A percentile compares a stretch with the other conserved stretches of the same genome.
Conservation (phyloP, 2,113 vertebrate genomes). For the Ochotona curzoniae region DNA sequence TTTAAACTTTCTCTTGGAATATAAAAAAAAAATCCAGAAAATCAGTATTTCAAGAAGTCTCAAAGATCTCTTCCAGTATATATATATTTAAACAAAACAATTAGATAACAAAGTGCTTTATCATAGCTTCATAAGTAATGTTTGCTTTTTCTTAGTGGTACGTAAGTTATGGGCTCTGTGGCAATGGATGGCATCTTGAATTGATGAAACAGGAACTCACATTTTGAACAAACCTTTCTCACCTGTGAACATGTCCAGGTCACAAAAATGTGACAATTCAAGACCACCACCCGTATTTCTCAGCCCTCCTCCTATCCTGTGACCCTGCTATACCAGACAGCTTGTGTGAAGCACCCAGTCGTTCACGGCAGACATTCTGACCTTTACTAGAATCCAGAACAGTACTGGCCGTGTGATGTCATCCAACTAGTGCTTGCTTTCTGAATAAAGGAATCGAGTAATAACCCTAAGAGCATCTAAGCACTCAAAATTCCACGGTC, state of each 20-base stretch:
- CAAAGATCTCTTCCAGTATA: not conserved
- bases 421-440: not conserved
- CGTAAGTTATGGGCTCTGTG: not conserved
- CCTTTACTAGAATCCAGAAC: conserved; percentile 1
- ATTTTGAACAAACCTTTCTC: conserved; percentile 4
- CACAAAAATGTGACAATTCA: not conserved
- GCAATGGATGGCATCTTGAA: not conserved
- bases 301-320: not conserved
- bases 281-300: not conserved
- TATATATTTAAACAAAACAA: not conserved
- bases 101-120: not conserved
- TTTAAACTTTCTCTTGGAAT: not conserved
- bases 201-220: not conserved
- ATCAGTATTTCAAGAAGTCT: not conserved
- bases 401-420: not conserved
- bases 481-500: not conserved
- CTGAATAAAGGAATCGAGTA: conserved; percentile 21
- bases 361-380: not conserved
- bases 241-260: not conserved
- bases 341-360: not conserved
- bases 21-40: not conserved
- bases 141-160: conserved; percentile 4
- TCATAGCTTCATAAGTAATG: not conserved
- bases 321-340: not conserved
- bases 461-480: not conserved